Conservation (phyloP, 53 echinoderm and acorn worm genomes). For the Hippasteria phrygiana region DNA sequence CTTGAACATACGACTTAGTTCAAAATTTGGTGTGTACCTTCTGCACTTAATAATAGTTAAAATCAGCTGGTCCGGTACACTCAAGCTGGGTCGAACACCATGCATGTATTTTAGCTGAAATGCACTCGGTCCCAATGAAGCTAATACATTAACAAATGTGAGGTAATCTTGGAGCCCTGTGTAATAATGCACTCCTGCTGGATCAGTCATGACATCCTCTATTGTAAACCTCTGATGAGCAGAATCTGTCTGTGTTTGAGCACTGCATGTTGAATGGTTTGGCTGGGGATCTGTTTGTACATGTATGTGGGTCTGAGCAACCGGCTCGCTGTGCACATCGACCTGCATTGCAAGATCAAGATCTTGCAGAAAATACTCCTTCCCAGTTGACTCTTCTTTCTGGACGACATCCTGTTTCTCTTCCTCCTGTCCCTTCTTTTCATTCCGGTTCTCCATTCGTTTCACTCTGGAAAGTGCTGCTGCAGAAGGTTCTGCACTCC, state of each 20-base stretch:
- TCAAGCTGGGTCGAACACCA: neutral
- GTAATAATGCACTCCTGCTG: slow-evolving; percentile 17
- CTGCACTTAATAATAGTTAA: slow-evolving; percentile 17
- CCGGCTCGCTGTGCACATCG: neutral
- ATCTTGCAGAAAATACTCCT: neutral
- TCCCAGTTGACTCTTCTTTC: neutral
- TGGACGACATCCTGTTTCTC: neutral
- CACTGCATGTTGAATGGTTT: neutral
- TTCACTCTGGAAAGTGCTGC: neutral
- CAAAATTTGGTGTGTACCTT: slow-evolving; percentile 31
- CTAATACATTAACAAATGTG: neutral
- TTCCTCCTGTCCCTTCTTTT: neutral
- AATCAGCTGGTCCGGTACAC: slow-evolving; percentile 4
- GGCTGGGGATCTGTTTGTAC: neutral
- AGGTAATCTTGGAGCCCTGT: slow-evolving; percentile 23
- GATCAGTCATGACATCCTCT: neutral
- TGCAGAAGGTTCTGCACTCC: neutral
- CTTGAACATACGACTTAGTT: slow-evolving; percentile 8
- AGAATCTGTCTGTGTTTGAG: neutral
- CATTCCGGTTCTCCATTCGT: neutral
- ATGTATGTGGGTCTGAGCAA: neutral
- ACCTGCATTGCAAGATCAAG: neutral
- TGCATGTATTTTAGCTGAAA: neutral
- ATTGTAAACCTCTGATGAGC: neutral
- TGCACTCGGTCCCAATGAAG: slow-evolving; percentile 13